phyloP scores from a whole-genome alignment of 1,140 invertebrate species.

The Teleogryllus occipitalis region DNA sequence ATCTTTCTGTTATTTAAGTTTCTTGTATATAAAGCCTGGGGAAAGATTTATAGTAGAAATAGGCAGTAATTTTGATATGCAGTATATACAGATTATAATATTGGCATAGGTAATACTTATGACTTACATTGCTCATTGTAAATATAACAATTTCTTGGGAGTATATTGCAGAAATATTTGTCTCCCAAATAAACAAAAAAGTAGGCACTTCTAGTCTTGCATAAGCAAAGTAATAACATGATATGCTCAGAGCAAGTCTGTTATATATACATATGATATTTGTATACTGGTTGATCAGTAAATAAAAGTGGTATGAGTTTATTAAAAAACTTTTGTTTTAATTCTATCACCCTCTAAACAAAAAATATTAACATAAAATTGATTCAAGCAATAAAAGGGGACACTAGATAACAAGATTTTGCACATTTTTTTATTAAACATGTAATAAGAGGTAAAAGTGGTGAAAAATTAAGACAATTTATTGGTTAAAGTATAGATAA shows the following conservation, averaged over 20 bases:
- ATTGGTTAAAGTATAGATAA: too few relatives aligned
- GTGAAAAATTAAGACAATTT: too few relatives aligned
- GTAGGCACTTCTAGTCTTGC: not conserved
- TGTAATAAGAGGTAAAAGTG: too few relatives aligned
- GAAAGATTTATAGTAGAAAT: not conserved
- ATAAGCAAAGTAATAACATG: not conserved
- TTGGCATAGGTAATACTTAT: not conserved
- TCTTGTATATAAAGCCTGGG: not conserved
- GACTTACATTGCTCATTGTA: not conserved
- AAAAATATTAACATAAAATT: too few relatives aligned
- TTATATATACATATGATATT: not conserved
- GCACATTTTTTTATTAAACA: too few relatives aligned
- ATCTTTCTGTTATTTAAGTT: not conserved
- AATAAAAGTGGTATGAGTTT: not conserved
- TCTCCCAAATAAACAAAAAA: not conserved
- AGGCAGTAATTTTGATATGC: not conserved
- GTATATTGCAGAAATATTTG: not conserved
- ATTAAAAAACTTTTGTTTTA: not conserved
- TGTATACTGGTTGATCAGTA: conserved; percentile 4
- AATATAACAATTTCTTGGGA: not conserved
- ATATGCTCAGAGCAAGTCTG: not conserved
- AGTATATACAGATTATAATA: not conserved
- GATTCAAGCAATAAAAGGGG: too few relatives aligned
- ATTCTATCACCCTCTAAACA: too few relatives aligned
- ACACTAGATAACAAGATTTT: too few relatives aligned